Evolutionary conservation across 2,113 vertebrate species (phyloP).

Genomic region (Rhinolophus sinicus): DNA sequence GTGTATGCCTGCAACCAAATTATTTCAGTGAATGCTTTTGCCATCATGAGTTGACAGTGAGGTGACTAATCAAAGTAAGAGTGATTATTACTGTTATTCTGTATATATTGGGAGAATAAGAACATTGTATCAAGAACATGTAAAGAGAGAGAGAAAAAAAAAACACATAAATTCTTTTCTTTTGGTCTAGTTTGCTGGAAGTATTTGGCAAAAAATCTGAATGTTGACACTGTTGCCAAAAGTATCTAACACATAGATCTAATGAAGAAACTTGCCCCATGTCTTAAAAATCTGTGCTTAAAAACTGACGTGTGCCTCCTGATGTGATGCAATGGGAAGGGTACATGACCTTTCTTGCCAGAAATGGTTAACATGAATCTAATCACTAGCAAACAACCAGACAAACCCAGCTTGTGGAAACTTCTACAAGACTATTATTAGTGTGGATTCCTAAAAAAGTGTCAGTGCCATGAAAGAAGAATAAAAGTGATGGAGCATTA

Average conservation of each 20-base stretch:
- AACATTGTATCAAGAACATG: neutral
- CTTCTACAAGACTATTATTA: neutral
- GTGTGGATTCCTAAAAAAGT: neutral
- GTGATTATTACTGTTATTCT: neutral
- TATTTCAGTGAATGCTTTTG: neutral
- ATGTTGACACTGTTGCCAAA: neutral
- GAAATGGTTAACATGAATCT: neutral
- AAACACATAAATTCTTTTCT: neutral
- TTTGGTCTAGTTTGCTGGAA: neutral
- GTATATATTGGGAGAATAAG: neutral
- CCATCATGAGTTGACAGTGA: neutral
- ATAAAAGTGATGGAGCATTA: neutral
- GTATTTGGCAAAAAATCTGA: neutral
- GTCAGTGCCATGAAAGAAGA: neutral
- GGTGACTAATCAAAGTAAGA: neutral
- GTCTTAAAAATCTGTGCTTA: neutral
- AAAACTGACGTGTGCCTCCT: neutral
- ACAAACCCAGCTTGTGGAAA: neutral
- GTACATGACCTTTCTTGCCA: neutral
- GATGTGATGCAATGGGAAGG: neutral
- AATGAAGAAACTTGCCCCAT: neutral
- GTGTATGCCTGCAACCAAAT: neutral
- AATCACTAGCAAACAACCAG: neutral
- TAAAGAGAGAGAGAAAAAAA: neutral
- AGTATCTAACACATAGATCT: neutral